Evolutionary conservation across 1,140 invertebrate genomes (phyloP), one percentile per base, ranked within the genome.

Genomic region (Drosophila repletoides): DNA sequence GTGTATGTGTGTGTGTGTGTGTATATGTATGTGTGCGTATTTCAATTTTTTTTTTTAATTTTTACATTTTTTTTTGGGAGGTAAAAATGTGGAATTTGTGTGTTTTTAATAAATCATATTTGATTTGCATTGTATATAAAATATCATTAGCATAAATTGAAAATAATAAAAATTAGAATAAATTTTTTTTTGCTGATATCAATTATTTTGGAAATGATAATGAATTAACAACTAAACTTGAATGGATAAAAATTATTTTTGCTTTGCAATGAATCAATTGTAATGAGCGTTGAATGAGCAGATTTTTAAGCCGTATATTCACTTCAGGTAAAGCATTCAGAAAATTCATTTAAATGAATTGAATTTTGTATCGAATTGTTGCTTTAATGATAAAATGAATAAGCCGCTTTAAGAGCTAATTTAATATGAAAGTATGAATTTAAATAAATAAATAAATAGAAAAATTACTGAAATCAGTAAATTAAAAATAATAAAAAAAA

Each of bases 61-160:
- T 70, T 71, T 56, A 34, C 38, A 26, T 36, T 59, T 60, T 15
- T 29, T 84, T 63, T 74, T 63, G 65, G 33, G 43, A 59, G 65
- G 49, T 73, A 83, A 70, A 84, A 51, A 84, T 63, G 59, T 71
- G 36, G 66, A 67, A 72, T 69, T 49, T 60, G 55, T 72, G 36
- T 73, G 40, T 65, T 63, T 73, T 79, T 74, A 77, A 77, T 80
- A 77, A 80, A 73, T 76, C 48, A 74, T 74, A 74, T 74, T 72
- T 41, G 22, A 38, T 69, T 69, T 69, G 34, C 45, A 41, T 59
- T 34, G 41, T 55, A 63, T 63, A 45, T 38, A 68, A 61, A 60
- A 63, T 48, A 63, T 68, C 26, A 61, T 52, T 52, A 34, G 43
- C 43, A 28, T 5, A 49, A 60, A 46, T 52, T 33, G 12, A 33